Evolutionary conservation across 1,140 invertebrate species (phyloP), one percentile per base, ranked within the genome.

Genomic region (Colletes gigas): DNA sequence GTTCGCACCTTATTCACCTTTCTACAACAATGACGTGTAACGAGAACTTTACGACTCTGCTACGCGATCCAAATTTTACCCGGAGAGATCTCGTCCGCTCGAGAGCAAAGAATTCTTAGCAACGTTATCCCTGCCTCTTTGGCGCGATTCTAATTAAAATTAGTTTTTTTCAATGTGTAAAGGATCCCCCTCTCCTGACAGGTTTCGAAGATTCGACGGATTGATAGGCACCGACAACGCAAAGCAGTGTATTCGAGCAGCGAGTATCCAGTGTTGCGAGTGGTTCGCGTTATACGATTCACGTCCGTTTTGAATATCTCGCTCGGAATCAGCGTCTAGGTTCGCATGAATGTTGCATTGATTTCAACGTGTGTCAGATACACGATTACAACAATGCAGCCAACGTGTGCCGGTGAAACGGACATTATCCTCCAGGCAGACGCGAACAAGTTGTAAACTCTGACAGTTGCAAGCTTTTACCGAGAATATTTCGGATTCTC

Each of bases 11-110:
- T 79, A 80, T 83, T 86, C 70, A 71, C 72, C 69, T 74, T 83
- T 83, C 81, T 55, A 63, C 76, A 73, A 86, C 80, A 86, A 86
- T 81, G 69, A 82, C 69, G 83, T 52, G 73, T 85, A 86, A 86
- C 84, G 80, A 86, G 84, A 85, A 74, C 83, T 85, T 82, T 76
- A 85, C 83, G 80, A 79, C 75, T 69, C 72, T 19, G 55, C 15
- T 72, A n/a, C 67, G 52, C 39, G 63, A 78, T 78, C 83, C 73
- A 77, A 59, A 81, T 65, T 57, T 30, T 15, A 14, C 3, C 3
- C 0, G 15, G 12, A n/a, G n/a, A 6, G 2, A 47, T 41, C 10
- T 10, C 3, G 30, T 30, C 50, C 44, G 3, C 9, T 17, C 17
- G 8, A 47, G 15, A 10, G 0, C 14, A n/a, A 3, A 57, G 41